Base-by-base conservation (phyloP, 1,140 invertebrate species). In the Scaptomyza pallida region DNA sequence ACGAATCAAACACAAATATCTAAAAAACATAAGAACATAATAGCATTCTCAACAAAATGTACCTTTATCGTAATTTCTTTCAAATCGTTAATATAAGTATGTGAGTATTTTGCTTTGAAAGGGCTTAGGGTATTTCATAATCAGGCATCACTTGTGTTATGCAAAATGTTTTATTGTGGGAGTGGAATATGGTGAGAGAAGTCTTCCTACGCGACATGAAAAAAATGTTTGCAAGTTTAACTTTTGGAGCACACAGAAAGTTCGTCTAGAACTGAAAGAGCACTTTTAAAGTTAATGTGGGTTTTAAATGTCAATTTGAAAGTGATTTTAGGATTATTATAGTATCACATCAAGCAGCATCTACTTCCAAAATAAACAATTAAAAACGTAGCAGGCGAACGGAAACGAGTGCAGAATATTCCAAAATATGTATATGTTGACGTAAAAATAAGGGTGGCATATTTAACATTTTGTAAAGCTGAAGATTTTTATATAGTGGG, bases 131-230 rank as follows among this genome's bases (percentile, higher is more conserved):
- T 30, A 30, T 30, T 9, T 30, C 26, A 30, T 30, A 30, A 9
- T 30, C 26, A 30, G 5, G 26, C 26, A 30, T 8, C 9, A 5
- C 4, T 35, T 35, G 10, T 35, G 33, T 2, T 41, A 48, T 33
- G 68, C 55, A 72, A 61, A 75, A 64, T 72, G 60, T 6, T 30
- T 72, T 67, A 67, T 48, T 60, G 54, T 54, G 69, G 35, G 69
- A 45, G 55, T 41, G 33, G 51, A 55, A 55, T 63, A 63, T 54
- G 60, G 37, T 13, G 16, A 41, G 8, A 33, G n/a, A 55, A 57
- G 62, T 0, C 40, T 41, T 33, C 51, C 60, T 50, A 70, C 67
- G 44, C 23, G 4, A 45, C 37, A 43, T 16, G 54, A 64, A 64
- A 64, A 41, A 17, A 33, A 52, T 50, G 37, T 30, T 30, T 65